A percentile compares a stretch with the other conserved stretches of the same genome.
Evolutionary conservation across 2,888 invertebrate genomes (phyloP).

Genomic region (Lepidochrysops patricia): DNA sequence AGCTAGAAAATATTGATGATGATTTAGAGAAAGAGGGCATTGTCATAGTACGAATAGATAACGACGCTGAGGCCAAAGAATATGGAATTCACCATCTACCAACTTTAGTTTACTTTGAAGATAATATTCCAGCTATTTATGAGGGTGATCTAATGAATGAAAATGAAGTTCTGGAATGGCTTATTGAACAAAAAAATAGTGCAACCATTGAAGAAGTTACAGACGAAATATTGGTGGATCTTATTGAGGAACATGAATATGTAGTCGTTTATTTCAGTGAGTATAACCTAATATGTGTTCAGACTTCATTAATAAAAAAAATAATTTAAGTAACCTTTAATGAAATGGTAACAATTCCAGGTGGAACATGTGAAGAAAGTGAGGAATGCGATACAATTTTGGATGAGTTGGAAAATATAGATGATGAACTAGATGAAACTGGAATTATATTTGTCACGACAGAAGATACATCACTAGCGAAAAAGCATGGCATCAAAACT

Average conservation of each 20-base stretch:
- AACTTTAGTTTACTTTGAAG: constrained; percentile 90
- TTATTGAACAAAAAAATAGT: constrained; percentile 88
- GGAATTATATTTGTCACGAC: constrained; percentile 96
- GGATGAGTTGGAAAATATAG: constrained; percentile 91
- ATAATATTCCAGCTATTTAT: constrained; percentile 91
- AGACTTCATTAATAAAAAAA: not conserved
- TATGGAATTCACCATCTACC: constrained; percentile 92
- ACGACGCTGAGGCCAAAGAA: constrained; percentile 91
- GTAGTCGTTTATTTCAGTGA: constrained; percentile 95
- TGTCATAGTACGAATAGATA: constrained; percentile 91
- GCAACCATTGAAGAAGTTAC: constrained; percentile 96
- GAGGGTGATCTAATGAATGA: constrained; percentile 94
- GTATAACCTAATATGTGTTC: constrained; percentile 35
- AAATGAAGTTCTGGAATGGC: constrained; percentile 92
- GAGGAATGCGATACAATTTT: constrained; percentile 90
- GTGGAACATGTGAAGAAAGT: constrained; percentile 90
- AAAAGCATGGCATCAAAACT: constrained; percentile 87
- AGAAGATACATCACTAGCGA: constrained; percentile 86
- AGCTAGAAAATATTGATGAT: constrained; percentile 94
- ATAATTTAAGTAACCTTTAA: not conserved
- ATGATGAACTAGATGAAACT: constrained; percentile 93
- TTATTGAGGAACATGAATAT: constrained; percentile 93
- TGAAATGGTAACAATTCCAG: constrained; percentile 38
- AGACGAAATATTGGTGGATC: constrained; percentile 88
- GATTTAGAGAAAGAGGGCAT: constrained; percentile 92